A percentile compares a stretch with the other conserved stretches of the same genome.
phyloP scores from a whole-genome alignment of 23 tunicate genomes.

The Botrylloides violaceus region DNA sequence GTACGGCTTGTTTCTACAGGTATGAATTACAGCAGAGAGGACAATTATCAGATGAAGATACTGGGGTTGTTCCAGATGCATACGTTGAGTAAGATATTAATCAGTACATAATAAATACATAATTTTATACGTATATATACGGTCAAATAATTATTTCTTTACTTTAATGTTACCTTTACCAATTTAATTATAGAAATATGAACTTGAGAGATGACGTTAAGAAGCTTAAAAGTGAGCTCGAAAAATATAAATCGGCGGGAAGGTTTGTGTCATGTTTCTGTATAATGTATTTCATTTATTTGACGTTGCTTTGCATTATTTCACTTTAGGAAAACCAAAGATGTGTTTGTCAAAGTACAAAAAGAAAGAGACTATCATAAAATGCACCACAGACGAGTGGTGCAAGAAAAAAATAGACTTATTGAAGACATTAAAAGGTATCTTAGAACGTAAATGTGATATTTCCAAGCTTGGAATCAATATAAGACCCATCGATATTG shows the following conservation, averaged over 20 bases:
- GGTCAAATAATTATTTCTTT: too few relatives aligned
- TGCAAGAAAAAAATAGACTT: conserved; percentile 87
- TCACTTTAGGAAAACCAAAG: conserved; percentile 45
- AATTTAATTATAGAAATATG: conserved; percentile 38
- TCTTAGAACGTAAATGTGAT: not conserved
- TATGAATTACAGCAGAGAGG: conserved; percentile 92
- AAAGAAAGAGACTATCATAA: conserved; percentile 95
- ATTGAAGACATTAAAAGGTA: conserved; percentile 89
- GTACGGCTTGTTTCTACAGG: conserved; percentile 25
- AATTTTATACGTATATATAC: too few relatives aligned
- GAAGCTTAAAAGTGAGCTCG: conserved; percentile 33
- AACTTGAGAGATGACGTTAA: conserved; percentile 61
- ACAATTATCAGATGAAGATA: conserved; percentile 52
- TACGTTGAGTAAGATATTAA: conserved; percentile 8
- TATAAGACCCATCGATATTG: too few relatives aligned
- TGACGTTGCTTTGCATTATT: not conserved
- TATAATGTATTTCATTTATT: not conserved
- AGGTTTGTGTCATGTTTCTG: conserved; percentile 17
- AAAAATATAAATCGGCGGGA: conserved; percentile 50
- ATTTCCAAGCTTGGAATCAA: not conserved
- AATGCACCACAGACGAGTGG: conserved; percentile 85
- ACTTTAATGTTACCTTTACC: too few relatives aligned
- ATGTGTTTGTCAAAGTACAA: conserved; percentile 59
- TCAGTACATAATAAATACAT: too few relatives aligned
- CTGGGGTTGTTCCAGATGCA: conserved; percentile 78